Conservation (phyloP, 1,140 invertebrate species). For the Atta texana region DNA sequence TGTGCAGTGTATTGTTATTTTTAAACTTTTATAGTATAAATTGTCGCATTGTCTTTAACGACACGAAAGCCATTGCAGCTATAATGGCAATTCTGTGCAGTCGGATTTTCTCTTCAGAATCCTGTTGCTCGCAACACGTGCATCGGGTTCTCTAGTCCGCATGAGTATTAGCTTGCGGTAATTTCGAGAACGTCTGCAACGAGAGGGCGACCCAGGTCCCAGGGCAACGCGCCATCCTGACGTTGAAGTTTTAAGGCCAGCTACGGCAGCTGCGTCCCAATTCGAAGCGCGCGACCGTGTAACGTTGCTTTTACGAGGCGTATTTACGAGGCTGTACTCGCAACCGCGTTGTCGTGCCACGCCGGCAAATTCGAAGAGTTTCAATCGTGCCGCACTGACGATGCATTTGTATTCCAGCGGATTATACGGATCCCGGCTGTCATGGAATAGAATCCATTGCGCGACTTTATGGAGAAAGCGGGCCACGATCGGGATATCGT, state of each 20-base stretch:
- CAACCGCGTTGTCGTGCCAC: conserved; percentile 35
- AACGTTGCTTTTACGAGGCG: conserved; percentile 58
- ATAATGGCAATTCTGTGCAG: background rate
- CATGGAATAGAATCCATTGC: background rate
- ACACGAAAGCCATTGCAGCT: background rate
- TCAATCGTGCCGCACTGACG: conserved; percentile 27
- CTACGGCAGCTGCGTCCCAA: conserved; percentile 59
- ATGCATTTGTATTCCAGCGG: conserved; percentile 18
- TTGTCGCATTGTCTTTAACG: background rate
- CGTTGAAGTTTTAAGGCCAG: conserved; percentile 50
- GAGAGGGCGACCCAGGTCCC: background rate
- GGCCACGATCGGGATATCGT: conserved; percentile 20
- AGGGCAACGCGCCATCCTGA: background rate
- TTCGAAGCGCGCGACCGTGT: conserved; percentile 42
- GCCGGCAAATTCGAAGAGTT: conserved; percentile 28
- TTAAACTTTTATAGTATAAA: background rate
- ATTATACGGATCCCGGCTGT: conserved; percentile 17
- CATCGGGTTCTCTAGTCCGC: background rate
- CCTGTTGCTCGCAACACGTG: background rate
- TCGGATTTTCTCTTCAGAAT: background rate
- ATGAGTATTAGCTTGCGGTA: conserved; percentile 34
- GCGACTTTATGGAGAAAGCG: conserved; percentile 39
- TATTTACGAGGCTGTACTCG: conserved; percentile 43
- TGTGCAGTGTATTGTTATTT: background rate
- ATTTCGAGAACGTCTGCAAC: conserved; percentile 38